Conservation (phyloP, 2,797 vertebrate species). For the Dermochelys coriacea region DNA sequence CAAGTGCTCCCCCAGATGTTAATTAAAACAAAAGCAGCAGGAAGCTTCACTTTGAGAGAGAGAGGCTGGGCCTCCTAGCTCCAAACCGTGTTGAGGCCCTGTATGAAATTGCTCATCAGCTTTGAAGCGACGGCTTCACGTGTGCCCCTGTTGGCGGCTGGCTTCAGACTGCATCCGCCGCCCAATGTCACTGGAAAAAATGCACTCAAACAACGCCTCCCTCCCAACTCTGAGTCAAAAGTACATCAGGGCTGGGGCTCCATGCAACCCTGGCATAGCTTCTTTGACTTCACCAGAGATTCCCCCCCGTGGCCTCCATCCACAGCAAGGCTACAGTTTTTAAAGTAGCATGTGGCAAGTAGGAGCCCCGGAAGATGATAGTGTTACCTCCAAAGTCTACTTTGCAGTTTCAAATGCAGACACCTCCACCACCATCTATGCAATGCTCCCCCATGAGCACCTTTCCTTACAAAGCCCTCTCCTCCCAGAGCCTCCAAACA, state of each 20-base stretch:
- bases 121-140: not conserved
- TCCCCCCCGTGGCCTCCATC: not conserved
- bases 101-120: not conserved
- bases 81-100: not conserved
- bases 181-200: not conserved
- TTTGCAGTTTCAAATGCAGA: not conserved
- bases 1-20: not conserved
- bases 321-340: not conserved
- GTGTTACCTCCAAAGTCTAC: not conserved
- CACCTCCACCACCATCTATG: not conserved
- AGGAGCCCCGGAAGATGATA: not conserved
- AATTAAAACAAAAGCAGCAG: not conserved
- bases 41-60: not conserved
- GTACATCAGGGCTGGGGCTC: not conserved
- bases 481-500: not conserved
- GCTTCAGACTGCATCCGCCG: not conserved
- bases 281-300: not conserved
- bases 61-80: fast-evolving
- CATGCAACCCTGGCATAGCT: not conserved
- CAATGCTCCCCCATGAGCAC: not conserved
- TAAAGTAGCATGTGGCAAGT: not conserved
- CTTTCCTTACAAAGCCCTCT: not conserved
- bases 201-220: not conserved
- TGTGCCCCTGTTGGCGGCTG: not conserved
- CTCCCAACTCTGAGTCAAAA: not conserved